A percentile compares a stretch with the other conserved stretches of the same genome.
Evolutionary conservation across 2,113 vertebrate genomes (phyloP).

Genomic region (Natator depressus): DNA sequence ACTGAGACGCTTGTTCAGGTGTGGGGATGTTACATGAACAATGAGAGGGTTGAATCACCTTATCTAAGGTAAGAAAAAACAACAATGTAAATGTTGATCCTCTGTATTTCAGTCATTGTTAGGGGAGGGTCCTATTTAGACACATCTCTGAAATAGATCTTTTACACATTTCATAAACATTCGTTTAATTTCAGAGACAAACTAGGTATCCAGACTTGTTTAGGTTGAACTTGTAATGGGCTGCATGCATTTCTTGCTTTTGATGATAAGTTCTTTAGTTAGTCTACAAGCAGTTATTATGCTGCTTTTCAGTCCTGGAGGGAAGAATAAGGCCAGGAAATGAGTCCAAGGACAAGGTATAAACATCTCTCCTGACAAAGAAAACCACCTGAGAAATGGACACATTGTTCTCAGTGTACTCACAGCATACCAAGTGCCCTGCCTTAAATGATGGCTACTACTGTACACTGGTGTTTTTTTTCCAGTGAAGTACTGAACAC

Average conservation of each 20-base stretch:
- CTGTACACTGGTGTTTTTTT: fast-evolving
- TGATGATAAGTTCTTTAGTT: background rate
- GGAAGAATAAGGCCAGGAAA: background rate
- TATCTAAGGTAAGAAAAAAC: background rate
- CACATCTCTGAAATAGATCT: background rate
- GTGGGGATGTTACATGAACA: background rate
- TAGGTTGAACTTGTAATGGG: background rate
- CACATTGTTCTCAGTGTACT: background rate
- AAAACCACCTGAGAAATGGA: background rate
- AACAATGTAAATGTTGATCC: background rate
- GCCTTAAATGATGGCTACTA: background rate
- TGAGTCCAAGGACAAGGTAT: background rate
- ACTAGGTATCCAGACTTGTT: background rate
- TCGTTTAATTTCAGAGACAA: background rate
- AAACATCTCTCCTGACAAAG: background rate
- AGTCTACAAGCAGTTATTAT: background rate
- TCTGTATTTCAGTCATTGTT: background rate
- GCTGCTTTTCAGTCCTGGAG: background rate
- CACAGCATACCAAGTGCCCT: fast-evolving
- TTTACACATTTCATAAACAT: background rate
- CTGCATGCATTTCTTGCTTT: background rate
- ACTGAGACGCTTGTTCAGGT: background rate
- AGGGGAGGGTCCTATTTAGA: background rate
- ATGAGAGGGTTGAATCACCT: background rate
- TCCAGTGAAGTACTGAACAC: background rate